Evolutionary conservation across 2,113 vertebrate species (phyloP).

Genomic region (Quiscalus mexicanus): DNA sequence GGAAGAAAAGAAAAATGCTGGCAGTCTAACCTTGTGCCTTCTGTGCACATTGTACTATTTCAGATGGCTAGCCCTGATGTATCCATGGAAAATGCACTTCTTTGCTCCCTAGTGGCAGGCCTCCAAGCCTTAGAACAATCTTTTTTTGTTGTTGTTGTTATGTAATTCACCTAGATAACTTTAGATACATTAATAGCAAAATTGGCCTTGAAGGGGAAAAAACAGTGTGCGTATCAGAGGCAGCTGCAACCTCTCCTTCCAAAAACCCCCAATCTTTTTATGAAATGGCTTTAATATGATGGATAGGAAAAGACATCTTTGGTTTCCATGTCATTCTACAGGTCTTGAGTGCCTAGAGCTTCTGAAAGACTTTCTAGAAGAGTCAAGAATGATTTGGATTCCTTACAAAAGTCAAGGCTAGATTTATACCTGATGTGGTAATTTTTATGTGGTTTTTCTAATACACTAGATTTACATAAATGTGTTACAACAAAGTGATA

Average conservation of each 20-base stretch:
- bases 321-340: not conserved
- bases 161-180: not conserved
- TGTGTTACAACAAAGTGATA: not conserved
- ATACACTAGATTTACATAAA: not conserved
- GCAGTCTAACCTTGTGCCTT: not conserved
- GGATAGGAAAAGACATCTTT: not conserved
- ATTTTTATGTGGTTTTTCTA: not conserved
- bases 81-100: not conserved
- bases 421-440: not conserved
- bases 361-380: not conserved
- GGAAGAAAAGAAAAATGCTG: not conserved
- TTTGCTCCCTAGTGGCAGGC: not conserved
- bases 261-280: fast-evolving
- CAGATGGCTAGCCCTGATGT: not conserved
- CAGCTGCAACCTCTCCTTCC: not conserved
- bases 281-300: not conserved
- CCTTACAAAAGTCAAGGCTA: not conserved
- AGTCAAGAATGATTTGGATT: not conserved
- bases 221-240: not conserved
- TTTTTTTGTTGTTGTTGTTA: not conserved
- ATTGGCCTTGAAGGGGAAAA: not conserved
- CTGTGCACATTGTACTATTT: not conserved
- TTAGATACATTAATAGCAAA: not conserved
- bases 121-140: not conserved
- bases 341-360: not conserved